Evolutionary conservation across 2,113 vertebrate species (phyloP), one percentile per base, ranked within the genome.

Genomic region (Phaethon lepturus): DNA sequence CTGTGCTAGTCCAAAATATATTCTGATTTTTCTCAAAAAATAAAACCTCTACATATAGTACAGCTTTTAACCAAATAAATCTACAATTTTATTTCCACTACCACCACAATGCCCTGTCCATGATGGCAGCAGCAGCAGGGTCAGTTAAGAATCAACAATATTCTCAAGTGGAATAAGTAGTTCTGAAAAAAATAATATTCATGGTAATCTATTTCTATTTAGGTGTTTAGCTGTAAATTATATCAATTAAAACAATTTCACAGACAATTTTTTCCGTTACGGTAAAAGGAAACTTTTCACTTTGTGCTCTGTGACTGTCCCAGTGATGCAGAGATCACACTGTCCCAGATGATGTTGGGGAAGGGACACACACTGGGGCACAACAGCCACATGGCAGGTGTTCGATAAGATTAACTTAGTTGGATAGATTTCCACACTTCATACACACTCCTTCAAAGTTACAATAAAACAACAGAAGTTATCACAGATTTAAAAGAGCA

Each of bases 91-190:
- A 58, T 66, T 69, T 86, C 56, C 12, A 69, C 7, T 49, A 38
- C 9, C 4, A 13, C 9, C 18, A 76, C 1, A 1, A 44, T 53
- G 14, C 10, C 18, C 11, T 3, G 52, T 67, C 71, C 5, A 3
- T n/a, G 20, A 68, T 11, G 7, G 26, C n/a, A 74, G 16, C 31
- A 60, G 42, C 26, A 87, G 38, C 33, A 88, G 10, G 25, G 19
- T 68, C 76, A 71, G 33, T 62, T 74, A 77, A 75, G 24, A 83
- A 73, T 60, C 50, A 77, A 53, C 24, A 53, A 12, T 49, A 44
- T 62, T 93, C 71, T 67, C 18, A 22, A 80, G 33, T 3, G 8
- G 60, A 87, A 28, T 42, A 79, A 78, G 4, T 13, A 52, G 44
- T 53, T 44, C 11, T 15, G 7, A 76, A 94, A 83, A 68, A 86